Evolutionary conservation across 2,113 vertebrate genomes (phyloP).

Genomic region (Crotalus viridis): DNA sequence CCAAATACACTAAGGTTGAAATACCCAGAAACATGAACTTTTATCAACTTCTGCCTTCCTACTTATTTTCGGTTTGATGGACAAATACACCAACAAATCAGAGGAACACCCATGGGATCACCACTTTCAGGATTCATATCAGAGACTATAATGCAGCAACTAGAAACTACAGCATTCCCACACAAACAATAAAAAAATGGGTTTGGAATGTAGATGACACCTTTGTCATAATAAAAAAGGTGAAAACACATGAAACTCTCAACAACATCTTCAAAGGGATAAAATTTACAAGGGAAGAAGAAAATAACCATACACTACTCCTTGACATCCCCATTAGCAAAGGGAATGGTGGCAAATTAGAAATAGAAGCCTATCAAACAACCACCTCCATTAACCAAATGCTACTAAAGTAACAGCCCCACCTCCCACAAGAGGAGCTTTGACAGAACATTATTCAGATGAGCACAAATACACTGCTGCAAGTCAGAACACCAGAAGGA

Average conservation of each 20-base stretch:
- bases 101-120: not conserved
- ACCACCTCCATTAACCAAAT: no score
- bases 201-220: not conserved
- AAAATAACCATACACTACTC: not conserved
- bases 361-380: not conserved
- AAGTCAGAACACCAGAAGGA: no score
- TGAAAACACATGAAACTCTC: not conserved
- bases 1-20: not conserved
- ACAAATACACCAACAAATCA: not conserved
- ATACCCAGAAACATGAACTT: not conserved
- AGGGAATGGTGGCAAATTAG: not conserved
- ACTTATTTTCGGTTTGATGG: not conserved
- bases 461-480: no score
- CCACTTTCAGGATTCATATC: no score
- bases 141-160: no score
- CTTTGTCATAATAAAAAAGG: not conserved
- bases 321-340: not conserved
- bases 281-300: not conserved
- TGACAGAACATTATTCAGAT: no score
- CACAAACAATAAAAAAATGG: not conserved
- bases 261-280: not conserved
- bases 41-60: not conserved
- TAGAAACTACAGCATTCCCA: not conserved
- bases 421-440: no score
- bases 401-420: no score